Percentiles rank a stretch among this genome's conserved stretches.
These are phyloP conservation scores for Sus cebifrons DNA, from an alignment of 2,797 vertebrate species.

Conservation along the genomic window DNA sequence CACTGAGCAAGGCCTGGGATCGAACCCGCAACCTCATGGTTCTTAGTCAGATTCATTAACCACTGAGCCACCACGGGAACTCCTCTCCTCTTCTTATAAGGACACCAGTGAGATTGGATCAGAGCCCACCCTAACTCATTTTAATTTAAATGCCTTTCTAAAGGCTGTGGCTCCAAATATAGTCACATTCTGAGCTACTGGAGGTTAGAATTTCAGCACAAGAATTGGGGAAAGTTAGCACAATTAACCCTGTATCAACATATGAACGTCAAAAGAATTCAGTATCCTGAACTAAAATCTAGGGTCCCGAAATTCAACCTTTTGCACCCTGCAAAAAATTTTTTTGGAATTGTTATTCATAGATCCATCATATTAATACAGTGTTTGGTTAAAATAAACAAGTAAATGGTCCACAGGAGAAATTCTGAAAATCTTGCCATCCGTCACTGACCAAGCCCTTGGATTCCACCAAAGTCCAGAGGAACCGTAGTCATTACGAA, in stretches of 20 bases:
- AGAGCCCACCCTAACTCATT: background rate
- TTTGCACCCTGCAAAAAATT: background rate
- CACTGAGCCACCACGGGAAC: too few species aligned
- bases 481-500: background rate
- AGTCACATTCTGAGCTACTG: background rate
- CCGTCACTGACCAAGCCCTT: background rate
- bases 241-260: background rate
- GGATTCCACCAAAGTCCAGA: background rate
- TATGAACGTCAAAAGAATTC: background rate
- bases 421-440: background rate
- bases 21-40: too few species aligned
- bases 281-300: conserved; percentile 18
- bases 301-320: background rate
- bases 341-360: background rate
- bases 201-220: background rate
- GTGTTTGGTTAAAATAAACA: background rate
- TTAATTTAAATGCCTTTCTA: background rate
- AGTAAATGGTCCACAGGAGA: background rate
- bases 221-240: background rate
- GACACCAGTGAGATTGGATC: background rate
- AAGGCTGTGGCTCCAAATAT: background rate
- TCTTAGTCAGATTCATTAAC: too few species aligned
- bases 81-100: background rate
- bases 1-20: too few species aligned
- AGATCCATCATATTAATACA: background rate